Evolutionary conservation across 30 jellyfish, hydroid and myxozoan species (phyloP), one percentile per base, ranked within the genome.

Genomic region (Mastigias papua): DNA sequence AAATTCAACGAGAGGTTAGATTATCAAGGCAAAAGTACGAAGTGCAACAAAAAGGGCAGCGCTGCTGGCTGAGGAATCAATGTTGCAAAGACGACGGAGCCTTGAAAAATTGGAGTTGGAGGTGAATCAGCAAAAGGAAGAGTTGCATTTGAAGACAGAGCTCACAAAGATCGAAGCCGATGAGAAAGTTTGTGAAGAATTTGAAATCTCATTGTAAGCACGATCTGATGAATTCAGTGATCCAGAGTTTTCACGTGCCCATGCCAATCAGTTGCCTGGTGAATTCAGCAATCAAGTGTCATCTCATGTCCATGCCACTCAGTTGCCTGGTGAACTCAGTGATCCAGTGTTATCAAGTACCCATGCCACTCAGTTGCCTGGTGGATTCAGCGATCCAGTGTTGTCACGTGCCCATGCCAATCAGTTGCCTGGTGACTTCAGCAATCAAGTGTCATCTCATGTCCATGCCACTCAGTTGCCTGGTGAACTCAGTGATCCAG

Each of bases 101-200:
- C 69, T 79, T 79, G 90, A 78, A 27, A 58, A 79, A 19, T 69
- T 58, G 48, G 70, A 79, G 61, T 29, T 58, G 90, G 61, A 79
- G 70, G 81, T 79, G 80, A 79, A 33, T 2, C 90, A 79, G 70
- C 1, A 58, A 70, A 79, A 30, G 70, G 80, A 79, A 79, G 80
- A 63, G 54, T 37, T 62, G 31, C 69, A 79, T 33, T 34, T 79
- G 35, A 80, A 79, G n/a, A 71, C 26, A 46, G 90, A 79, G 61
- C 6, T 60, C 9, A 35, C 49, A 49, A 79, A 31, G 61, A 28
- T 79, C 28, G 84, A 81, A 68, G 91, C 91, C 25, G 91, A 65
- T 51, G 91, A 68, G 48, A 48, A 81, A 73, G 91, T 69, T 64
- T 37, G 46, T 77, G 68, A 68, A 65, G 91, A 81, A 68, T 48